Base-by-base conservation (phyloP, 2,797 vertebrate species). In the Enoplosus armatus region DNA sequence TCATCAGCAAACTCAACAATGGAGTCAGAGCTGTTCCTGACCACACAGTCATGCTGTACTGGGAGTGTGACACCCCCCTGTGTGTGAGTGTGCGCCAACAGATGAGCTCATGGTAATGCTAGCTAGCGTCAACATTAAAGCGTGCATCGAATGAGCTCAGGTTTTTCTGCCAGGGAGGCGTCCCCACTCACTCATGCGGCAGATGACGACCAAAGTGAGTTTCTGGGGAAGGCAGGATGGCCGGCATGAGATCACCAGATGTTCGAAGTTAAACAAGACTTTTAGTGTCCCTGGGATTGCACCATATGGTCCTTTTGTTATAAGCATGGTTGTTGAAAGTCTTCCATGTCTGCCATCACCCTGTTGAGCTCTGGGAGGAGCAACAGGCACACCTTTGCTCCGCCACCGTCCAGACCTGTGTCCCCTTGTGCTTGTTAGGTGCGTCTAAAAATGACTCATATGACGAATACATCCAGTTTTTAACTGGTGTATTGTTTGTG, bases 91-190 rank as follows among this genome's bases (percentile, higher is more conserved):
- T 47, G 43, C 16, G 22, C 7, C 43, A 22, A 20, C 18, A 47
- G 41, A 5, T 20, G 11, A 39, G 22, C 35, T 15, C 35, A 39
- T 15, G 33, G 11, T 59, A 14, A n/a, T 59, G 56, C n/a, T 37
- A 15, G 55, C 55, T n/a, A 58, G 31, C n/a, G 55, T 58, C 35
- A 58, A n/a, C 20, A n/a, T n/a, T 35, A 58, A n/a, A 37, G 55
- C 1, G 12, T 53, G n/a, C 10, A 24, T 24, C 2, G n/a, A 51
- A 26, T 51, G 24, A 24, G n/a, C 15, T 51, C 50, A 51, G n/a
- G 20, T 39, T 20, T 45, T 45, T 45, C 16, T 20, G 16, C 43
- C 43, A 45, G 10, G 15, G 5, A 45, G 2, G 43, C 3, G 16
- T 45, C 43, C 43, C 11, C 37, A 12, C 37, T 12, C 37, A 37